A percentile compares a stretch with the other conserved stretches of the same genome.
These are phyloP conservation scores for Periophthalmus modestus DNA, from an alignment of 2,113 vertebrate species.

Conservation along the genomic window DNA sequence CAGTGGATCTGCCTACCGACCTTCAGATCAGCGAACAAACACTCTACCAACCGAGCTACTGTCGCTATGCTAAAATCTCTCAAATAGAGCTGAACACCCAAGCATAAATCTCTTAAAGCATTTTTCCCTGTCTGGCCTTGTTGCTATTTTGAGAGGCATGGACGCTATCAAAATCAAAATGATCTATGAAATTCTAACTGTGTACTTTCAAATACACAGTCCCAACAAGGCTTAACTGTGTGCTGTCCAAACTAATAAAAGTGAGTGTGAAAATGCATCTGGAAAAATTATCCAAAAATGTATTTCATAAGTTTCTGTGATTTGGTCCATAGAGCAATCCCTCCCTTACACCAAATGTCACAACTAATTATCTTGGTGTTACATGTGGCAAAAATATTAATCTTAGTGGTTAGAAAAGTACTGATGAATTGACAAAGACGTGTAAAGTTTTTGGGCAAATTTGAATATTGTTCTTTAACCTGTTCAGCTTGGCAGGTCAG, in stretches of 20 bases:
- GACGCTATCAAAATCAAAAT: background rate
- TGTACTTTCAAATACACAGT: background rate
- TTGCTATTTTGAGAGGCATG: background rate
- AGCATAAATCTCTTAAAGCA: background rate
- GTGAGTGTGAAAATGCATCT: slow-evolving; percentile 1
- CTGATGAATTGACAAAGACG: slow-evolving; percentile 29
- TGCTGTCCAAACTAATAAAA: background rate
- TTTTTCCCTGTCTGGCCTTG: background rate
- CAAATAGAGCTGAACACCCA: too few relatives aligned
- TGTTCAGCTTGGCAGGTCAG: slow-evolving; percentile 35
- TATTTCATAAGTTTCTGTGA: background rate
- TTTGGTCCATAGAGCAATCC: slow-evolving; percentile 3
- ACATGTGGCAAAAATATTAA: slow-evolving; percentile 9
- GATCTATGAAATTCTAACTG: background rate
- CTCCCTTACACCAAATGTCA: slow-evolving; percentile 12
- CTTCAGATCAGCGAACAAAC: too few relatives aligned
- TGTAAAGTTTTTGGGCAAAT: slow-evolving; percentile 19
- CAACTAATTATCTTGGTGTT: slow-evolving; percentile 12
- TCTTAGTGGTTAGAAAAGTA: slow-evolving; percentile 8
- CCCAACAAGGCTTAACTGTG: background rate
- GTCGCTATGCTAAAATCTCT: too few relatives aligned
- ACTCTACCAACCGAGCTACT: too few relatives aligned
- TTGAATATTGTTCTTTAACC: slow-evolving; percentile 38
- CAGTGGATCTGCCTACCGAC: too few relatives aligned
- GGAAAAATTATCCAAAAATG: background rate